A percentile compares a stretch with the other conserved stretches of the same genome.
Conservation (phyloP, 2,113 vertebrate genomes). For the Verasper variegatus region DNA sequence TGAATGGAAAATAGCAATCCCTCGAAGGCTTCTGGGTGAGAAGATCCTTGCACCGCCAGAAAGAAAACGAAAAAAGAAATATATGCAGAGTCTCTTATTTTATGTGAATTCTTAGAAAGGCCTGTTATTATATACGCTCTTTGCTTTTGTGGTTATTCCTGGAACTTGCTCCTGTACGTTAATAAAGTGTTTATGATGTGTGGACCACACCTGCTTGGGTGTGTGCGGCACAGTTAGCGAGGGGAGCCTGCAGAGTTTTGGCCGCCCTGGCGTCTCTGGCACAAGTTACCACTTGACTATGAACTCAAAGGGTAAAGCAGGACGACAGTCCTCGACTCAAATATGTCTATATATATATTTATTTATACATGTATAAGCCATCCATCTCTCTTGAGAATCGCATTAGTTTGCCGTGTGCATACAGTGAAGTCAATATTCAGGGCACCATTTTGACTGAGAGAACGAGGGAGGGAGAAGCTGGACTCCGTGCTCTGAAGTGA, state of each 20-base stretch:
- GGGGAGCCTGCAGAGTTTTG: constrained; percentile 34
- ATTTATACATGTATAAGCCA: neutral
- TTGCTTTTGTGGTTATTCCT: constrained; percentile 64
- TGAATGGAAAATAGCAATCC: constrained; percentile 12
- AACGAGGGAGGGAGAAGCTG: constrained; percentile 21
- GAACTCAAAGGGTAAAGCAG: constrained; percentile 3
- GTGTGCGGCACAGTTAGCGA: constrained; percentile 31
- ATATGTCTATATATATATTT: neutral
- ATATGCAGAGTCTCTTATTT: constrained; percentile 24
- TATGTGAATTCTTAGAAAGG: constrained; percentile 41
- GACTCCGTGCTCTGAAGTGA: constrained; percentile 26
- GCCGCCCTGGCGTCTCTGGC: constrained; percentile 36
- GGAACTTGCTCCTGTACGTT: constrained; percentile 47
- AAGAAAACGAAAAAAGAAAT: constrained; percentile 28
- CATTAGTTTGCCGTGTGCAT: constrained; percentile 12
- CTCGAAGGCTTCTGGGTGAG: constrained; percentile 16
- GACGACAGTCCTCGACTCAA: neutral
- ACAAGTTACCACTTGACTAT: constrained; percentile 28
- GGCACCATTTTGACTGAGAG: constrained; percentile 48
- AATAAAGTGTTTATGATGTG: constrained; percentile 71
- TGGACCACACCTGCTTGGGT: constrained; percentile 70
- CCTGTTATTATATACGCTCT: constrained; percentile 58
- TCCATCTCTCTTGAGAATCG: constrained; percentile 7
- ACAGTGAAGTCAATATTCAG: constrained; percentile 38
- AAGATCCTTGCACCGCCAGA: constrained; percentile 21